phyloP scores from a whole-genome alignment of 2,888 invertebrate genomes.

The Meiosimyza platycephala region DNA sequence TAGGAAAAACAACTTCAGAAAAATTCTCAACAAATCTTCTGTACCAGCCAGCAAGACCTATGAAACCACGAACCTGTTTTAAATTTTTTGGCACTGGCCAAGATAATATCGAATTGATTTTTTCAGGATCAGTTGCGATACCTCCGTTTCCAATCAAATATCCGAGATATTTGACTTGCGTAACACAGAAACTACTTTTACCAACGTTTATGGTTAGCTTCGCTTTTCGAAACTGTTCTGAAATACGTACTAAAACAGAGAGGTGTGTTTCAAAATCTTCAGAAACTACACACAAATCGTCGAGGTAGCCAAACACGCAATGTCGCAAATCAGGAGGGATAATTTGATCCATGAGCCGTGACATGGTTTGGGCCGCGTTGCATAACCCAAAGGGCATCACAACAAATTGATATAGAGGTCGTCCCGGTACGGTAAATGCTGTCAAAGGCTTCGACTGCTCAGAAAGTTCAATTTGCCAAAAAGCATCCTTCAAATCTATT shows the following conservation, averaged over 20 bases:
- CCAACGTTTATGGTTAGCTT: conserved; percentile 42
- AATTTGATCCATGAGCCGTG: conserved; percentile 34
- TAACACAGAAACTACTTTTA: conserved; percentile 41
- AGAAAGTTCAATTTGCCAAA: conserved; percentile 39
- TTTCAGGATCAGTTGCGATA: conserved; percentile 35
- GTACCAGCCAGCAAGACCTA: conserved; percentile 46
- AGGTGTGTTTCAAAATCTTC: conserved; percentile 21
- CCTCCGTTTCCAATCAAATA: conserved; percentile 40
- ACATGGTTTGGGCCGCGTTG: conserved; percentile 38
- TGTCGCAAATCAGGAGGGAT: too few relatives aligned
- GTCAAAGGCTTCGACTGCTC: conserved; percentile 34
- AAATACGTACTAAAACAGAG: conserved; percentile 36
- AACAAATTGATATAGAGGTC: conserved; percentile 23
- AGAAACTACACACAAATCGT: too few relatives aligned
- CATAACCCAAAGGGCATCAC: conserved; percentile 41
- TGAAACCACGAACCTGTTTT: conserved; percentile 44
- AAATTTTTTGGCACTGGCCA: conserved; percentile 41
- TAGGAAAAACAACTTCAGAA: background rate
- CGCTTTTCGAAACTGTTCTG: conserved; percentile 33
- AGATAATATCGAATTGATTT: conserved; percentile 20
- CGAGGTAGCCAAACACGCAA: too few relatives aligned
- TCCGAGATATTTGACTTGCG: conserved; percentile 38
- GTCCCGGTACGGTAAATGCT: conserved; percentile 31
- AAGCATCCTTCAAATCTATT: conserved; percentile 28
- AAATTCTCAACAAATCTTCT: conserved; percentile 44